A percentile compares a stretch with the other conserved stretches of the same genome.
Evolutionary conservation across 2,888 invertebrate species (phyloP).

Genomic region (Drosophila limbata): DNA sequence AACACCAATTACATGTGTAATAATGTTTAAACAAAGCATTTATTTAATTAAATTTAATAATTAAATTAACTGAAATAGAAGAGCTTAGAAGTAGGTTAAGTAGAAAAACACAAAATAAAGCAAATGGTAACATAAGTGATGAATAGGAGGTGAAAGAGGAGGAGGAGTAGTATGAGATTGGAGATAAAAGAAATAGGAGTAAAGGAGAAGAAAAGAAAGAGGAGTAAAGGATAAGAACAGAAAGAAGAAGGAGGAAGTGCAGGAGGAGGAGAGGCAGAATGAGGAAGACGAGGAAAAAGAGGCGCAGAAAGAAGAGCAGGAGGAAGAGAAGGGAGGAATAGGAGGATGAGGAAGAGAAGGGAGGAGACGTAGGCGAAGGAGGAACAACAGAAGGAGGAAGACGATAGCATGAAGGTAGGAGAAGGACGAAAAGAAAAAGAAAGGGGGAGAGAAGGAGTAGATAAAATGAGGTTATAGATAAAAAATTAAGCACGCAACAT

Average conservation of each 20-base stretch:
- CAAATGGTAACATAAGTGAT: neutral
- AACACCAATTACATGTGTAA: neutral
- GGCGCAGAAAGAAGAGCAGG: neutral
- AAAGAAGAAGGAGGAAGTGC: neutral
- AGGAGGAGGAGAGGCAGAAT: neutral
- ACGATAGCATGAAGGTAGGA: neutral
- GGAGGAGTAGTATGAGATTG: neutral
- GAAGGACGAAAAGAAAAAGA: neutral
- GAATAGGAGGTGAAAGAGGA: neutral
- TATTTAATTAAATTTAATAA: constrained; percentile 6
- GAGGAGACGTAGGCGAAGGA: too few species aligned
- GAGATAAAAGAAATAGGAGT: too few species aligned
- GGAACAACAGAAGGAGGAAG: neutral
- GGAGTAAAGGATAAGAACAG: neutral
- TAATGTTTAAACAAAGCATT: constrained; percentile 5
- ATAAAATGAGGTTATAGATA: constrained; percentile 3
- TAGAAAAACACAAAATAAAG: constrained; percentile 2
- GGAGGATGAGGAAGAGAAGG: too few species aligned
- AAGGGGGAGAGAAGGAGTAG: neutral
- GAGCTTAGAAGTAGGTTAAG: constrained; percentile 13
- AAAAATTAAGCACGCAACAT: constrained; percentile 27
- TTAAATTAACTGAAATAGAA: constrained; percentile 14
- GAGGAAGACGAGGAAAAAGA: neutral
- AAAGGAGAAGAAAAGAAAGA: too few species aligned
- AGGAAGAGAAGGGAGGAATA: neutral